These are phyloP conservation scores for Hymenopus coronatus DNA, from an alignment of 2,888 invertebrate genomes.

Conservation along the genomic window DNA sequence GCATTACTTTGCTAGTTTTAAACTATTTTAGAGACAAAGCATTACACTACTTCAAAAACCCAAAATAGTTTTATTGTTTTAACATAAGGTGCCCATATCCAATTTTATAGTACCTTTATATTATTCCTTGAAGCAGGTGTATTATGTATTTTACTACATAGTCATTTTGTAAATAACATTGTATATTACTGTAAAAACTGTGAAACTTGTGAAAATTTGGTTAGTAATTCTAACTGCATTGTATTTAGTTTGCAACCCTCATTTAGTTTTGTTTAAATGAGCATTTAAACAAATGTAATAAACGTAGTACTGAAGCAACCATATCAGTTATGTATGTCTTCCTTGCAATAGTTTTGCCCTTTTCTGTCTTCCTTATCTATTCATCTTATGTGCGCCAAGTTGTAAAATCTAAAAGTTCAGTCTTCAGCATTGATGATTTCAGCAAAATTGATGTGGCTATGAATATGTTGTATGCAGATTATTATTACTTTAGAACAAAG, in stretches of 20 bases:
- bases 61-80: neutral
- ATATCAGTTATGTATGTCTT: no score
- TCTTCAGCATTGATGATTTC: no score
- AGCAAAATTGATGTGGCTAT: no score
- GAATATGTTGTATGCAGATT: no score
- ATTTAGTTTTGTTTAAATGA: neutral
- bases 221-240: neutral
- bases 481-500: no score
- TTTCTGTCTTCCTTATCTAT: neutral
- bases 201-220: neutral
- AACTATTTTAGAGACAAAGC: neutral
- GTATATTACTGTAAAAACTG: neutral
- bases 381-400: neutral
- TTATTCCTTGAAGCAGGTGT: neutral
- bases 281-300: no score
- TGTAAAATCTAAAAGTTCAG: no score
- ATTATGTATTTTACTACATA: neutral
- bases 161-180: neutral
- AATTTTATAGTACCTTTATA: neutral
- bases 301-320: no score
- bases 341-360: no score
- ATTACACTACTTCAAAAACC: neutral
- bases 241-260: neutral
- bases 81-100: neutral
- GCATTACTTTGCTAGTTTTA: neutral